Evolutionary conservation across 2,113 vertebrate species (phyloP), one percentile per base, ranked within the genome.

Genomic region (Camelus dromedarius): DNA sequence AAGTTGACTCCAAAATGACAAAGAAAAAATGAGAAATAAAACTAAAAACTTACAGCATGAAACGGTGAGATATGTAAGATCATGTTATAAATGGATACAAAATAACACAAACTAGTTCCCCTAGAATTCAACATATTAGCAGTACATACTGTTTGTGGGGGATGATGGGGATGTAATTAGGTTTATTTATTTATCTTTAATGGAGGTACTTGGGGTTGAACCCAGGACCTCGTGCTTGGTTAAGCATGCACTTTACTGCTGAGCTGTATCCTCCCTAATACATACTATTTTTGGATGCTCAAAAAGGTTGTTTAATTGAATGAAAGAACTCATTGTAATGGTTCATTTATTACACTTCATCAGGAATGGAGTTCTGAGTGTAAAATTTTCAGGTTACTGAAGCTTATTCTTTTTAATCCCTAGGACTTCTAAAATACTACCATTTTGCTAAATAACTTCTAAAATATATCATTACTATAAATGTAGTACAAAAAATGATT

Each of bases 1-100:
- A 48, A 90, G 70, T 66, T 64, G 9, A 82, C 67, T 90, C 48
- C 32, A 81, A 64, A 97, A 89, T 62, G 48, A 94, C 28, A 72
- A 88, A 88, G 48, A n/a, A 80, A 87, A 90, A 91, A 50, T 91
- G 76, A 86, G 30, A 96, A 80, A 56, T 73, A 46, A 80, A 89
- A 26, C 54, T 77, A 48, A 92, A 89, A 75, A n/a, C 28, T 38
- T 38, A 83, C 35, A 76, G 60, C 26, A 28, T 8, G 22, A 5
- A 48, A 76, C 35, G 22, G 19, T 76, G 15, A 81, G 50, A 54
- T 93, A 54, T n/a, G 8, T 84, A 87, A 93, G 82, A 69, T 85
- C 7, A 52, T 85, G 15, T 4, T 85, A 66, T 90, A 89, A 84
- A 73, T 86, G 62, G 48, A 56, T 54, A 85, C 18, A 76, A 32